These are phyloP conservation scores for Thera britannica DNA, from an alignment of 2,888 invertebrate species.

Conservation along the genomic window DNA sequence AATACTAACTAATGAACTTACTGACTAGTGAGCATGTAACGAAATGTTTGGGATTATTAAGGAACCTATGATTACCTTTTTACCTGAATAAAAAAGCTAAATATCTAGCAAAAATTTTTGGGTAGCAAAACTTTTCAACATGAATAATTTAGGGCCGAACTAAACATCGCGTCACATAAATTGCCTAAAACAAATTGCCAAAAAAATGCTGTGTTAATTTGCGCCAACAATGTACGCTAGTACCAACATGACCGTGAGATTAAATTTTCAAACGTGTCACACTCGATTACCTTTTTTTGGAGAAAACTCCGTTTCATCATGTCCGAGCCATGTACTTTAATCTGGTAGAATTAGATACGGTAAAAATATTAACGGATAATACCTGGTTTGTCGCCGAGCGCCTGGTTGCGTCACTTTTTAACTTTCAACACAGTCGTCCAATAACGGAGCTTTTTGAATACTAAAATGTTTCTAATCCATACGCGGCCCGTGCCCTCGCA, in stretches of 20 bases:
- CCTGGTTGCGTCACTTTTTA: slow-evolving; percentile 36
- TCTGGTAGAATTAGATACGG: slow-evolving; percentile 56
- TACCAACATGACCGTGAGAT: slow-evolving; percentile 69
- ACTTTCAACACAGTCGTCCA: slow-evolving; percentile 61
- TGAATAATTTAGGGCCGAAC: slow-evolving; percentile 45
- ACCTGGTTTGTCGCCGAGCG: slow-evolving; percentile 46
- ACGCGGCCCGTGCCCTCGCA: slow-evolving; percentile 64
- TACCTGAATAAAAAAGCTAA: neutral
- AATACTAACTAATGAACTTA: too few species aligned
- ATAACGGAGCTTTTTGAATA: slow-evolving; percentile 65
- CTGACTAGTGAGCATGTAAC: too few species aligned
- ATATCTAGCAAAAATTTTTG: slow-evolving; percentile 2
- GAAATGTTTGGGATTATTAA: too few species aligned
- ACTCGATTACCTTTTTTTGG: slow-evolving; percentile 69
- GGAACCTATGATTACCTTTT: neutral
- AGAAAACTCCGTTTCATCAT: slow-evolving; percentile 68
- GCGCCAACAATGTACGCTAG: slow-evolving; percentile 57
- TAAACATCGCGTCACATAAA: slow-evolving; percentile 52
- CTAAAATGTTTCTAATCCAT: slow-evolving; percentile 68
- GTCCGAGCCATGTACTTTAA: slow-evolving; percentile 60
- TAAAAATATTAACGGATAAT: slow-evolving; percentile 44
- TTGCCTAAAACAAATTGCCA: slow-evolving; percentile 60
- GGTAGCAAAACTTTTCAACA: slow-evolving; percentile 26
- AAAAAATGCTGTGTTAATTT: slow-evolving; percentile 69
- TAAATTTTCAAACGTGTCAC: slow-evolving; percentile 75